These are phyloP conservation scores for Nesidiocoris tenuis DNA, from an alignment of 2,888 invertebrate genomes.

Conservation along the genomic window DNA sequence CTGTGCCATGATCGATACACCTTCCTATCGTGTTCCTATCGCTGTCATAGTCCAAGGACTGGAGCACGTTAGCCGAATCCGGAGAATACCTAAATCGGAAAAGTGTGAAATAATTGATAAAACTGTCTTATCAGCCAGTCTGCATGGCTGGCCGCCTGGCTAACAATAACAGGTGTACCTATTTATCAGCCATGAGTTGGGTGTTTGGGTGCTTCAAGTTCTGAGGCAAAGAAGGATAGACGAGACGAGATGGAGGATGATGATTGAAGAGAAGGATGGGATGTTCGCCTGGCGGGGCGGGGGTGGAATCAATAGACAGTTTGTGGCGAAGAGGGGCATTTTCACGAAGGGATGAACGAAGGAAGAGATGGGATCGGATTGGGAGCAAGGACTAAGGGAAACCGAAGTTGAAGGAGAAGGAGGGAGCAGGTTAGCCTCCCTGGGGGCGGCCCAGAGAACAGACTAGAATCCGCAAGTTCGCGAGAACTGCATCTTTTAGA, in stretches of 20 bases:
- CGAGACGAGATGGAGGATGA: neutral
- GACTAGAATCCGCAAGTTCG: neutral
- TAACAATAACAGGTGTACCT: too few relatives aligned
- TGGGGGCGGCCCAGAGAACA: neutral
- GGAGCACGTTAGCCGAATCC: too few relatives aligned
- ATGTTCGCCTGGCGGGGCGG: constrained; percentile 16
- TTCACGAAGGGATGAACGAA: neutral
- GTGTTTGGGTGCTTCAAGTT: too few relatives aligned
- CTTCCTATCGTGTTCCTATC: too few relatives aligned
- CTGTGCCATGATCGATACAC: too few relatives aligned
- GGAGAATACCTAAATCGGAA: too few relatives aligned
- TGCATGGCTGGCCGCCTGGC: too few relatives aligned
- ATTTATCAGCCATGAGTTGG: too few relatives aligned
- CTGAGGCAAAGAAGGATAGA: constrained; percentile 6
- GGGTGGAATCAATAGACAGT: constrained; percentile 40
- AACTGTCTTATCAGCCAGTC: too few relatives aligned
- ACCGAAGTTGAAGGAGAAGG: neutral
- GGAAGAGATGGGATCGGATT: neutral
- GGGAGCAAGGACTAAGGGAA: neutral
- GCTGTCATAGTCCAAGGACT: too few relatives aligned
- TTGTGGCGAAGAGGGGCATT: constrained; percentile 25
- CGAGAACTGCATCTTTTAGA: neutral
- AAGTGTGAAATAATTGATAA: too few relatives aligned
- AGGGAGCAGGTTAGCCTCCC: neutral
- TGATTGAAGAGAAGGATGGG: constrained; percentile 16